Evolutionary conservation across 2,113 vertebrate genomes (phyloP).

Genomic region (Gnathonemus longibarbis): DNA sequence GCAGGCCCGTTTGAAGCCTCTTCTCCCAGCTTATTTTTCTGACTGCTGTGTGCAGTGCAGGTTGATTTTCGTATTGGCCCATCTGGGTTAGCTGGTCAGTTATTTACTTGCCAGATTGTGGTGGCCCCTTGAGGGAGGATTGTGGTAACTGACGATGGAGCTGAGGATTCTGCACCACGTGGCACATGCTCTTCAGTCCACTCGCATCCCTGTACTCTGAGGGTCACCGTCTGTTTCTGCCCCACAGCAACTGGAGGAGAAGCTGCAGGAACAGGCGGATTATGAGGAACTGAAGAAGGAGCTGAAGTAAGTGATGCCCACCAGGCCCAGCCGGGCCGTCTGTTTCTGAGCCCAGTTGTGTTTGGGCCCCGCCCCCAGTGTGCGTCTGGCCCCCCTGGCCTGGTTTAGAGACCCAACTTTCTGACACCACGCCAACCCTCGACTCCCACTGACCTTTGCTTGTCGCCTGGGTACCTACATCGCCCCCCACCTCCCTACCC

Average conservation of each 20-base stretch:
- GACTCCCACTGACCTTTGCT: slow-evolving; percentile 36
- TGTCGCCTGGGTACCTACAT: background rate
- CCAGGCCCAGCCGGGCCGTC: background rate
- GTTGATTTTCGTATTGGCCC: background rate
- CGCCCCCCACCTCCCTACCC: background rate
- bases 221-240: background rate
- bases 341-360: background rate
- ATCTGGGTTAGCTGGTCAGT: background rate
- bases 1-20: background rate
- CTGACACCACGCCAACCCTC: slow-evolving; percentile 15
- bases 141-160: background rate
- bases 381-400: background rate
- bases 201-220: background rate
- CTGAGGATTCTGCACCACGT: background rate
- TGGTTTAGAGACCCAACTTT: background rate
- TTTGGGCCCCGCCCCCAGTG: background rate
- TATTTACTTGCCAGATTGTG: background rate
- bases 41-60: background rate
- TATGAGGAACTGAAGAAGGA: slow-evolving; percentile 86
- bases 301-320: slow-evolving; percentile 67
- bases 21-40: too few relatives aligned
- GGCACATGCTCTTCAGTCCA: background rate
- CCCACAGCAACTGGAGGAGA: slow-evolving; percentile 81
- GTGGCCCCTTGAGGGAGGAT: background rate
- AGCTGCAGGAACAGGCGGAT: slow-evolving; percentile 80